Evolutionary conservation across 2,888 invertebrate genomes (phyloP), one percentile per base, ranked within the genome.

Genomic region (Spicauda simplicius): DNA sequence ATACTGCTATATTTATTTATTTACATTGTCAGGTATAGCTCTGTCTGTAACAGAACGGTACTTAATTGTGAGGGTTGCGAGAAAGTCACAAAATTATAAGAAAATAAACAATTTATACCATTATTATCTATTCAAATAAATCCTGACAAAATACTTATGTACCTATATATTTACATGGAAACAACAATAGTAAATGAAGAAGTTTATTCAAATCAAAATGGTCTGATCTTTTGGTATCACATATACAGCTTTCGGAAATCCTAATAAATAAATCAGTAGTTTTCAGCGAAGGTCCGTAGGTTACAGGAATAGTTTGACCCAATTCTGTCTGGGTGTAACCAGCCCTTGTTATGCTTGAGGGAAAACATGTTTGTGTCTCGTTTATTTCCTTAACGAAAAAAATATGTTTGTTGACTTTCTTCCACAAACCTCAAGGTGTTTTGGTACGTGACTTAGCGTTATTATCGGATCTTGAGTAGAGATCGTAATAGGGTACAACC

Each of bases 281-380:
- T 74, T 72, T 71, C 56, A 78, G 77, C 77, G 77, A 50, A 18
- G 50, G 80, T 78, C 74, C 25, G 61, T 68, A 58, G 69, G 69
- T 74, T 20, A 62, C 69, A 58, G 69, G 69, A 75, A 77, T 70
- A 86, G 83, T 86, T 85, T 84, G 88, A 84, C 87, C 88, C 76
- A 82, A 83, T 86, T 77, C 81, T 75, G 72, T 71, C 69, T 69
- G 75, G 72, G 77, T 75, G 73, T 72, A 75, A 78, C 79, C 78
- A 64, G 79, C 77, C 77, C 77, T 79, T 74, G 69, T 75, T 76
- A 59, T 69, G 75, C 68, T n/a, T 69, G 72, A 73, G 75, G 77
- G 75, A 80, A 86, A 87, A 88, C 87, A 88, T 87, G 85, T 87
- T 84, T 82, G 78, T 75, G 74, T 80, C 80, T 74, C 73, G 70